Percentiles rank a stretch among this genome's conserved stretches.
Evolutionary conservation across 2,888 invertebrate species (phyloP).

Genomic region (Ochropacha duplaris): DNA sequence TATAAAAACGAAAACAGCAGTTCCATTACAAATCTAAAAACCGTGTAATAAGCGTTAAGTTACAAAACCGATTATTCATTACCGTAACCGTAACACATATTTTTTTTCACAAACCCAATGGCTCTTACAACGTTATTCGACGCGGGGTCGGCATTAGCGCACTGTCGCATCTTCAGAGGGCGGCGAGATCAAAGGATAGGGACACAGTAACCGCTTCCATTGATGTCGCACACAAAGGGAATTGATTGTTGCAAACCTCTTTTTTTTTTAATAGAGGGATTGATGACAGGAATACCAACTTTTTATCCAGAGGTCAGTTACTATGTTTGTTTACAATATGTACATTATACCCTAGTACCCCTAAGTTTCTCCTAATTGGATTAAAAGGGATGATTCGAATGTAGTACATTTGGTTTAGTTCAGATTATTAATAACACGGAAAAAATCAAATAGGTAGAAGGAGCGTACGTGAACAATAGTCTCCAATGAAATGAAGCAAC

Average conservation of each 20-base stretch:
- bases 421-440: too few species aligned
- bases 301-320: slow-evolving; percentile 36
- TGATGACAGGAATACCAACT: slow-evolving; percentile 65
- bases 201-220: slow-evolving; percentile 81
- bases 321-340: slow-evolving; percentile 21
- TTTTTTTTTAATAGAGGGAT: slow-evolving; percentile 63
- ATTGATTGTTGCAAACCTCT: slow-evolving; percentile 82
- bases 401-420: too few species aligned
- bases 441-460: too few species aligned
- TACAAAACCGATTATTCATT: slow-evolving; percentile 1
- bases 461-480: too few species aligned
- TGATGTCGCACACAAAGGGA: slow-evolving; percentile 82
- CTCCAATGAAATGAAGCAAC: too few species aligned
- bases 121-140: slow-evolving; percentile 59
- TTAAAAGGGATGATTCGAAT: too few species aligned
- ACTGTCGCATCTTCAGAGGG: slow-evolving; percentile 80
- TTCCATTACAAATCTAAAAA: background rate
- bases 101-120: slow-evolving; percentile 16
- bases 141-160: slow-evolving; percentile 73
- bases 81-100: background rate
- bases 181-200: slow-evolving; percentile 82
- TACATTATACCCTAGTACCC: too few species aligned
- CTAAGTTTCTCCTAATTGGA: background rate
- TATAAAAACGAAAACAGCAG: background rate
- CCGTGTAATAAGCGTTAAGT: background rate